Evolutionary conservation across 2,888 invertebrate species (phyloP).

Genomic region (Cataglyphis altisquamis): DNA sequence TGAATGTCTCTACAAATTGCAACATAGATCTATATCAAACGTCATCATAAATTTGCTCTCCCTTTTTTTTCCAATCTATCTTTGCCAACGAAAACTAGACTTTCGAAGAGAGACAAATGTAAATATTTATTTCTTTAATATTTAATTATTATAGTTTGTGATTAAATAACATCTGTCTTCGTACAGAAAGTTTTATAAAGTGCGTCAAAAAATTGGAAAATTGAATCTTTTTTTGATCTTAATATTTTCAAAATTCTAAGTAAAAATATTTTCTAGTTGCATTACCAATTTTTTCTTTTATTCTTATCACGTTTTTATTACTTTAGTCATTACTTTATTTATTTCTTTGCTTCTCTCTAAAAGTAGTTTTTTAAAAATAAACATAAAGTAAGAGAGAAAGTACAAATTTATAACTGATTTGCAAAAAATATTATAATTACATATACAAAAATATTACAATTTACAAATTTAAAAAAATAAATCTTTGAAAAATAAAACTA

Average conservation of each 20-base stretch:
- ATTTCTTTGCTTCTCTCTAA: background rate
- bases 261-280: background rate
- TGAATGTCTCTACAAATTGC: background rate
- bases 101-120: too few species aligned
- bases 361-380: background rate
- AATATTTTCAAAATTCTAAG: background rate
- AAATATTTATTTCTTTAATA: too few species aligned
- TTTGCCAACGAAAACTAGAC: too few species aligned
- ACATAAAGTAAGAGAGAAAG: background rate
- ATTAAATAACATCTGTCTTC: too few species aligned
- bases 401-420: background rate
- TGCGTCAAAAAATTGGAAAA: background rate
- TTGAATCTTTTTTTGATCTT: background rate
- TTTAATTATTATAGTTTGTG: too few species aligned
- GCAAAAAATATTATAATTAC: background rate
- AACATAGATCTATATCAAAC: background rate
- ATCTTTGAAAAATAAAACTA: background rate
- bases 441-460: background rate
- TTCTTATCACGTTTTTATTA: background rate
- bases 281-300: background rate
- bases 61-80: too few species aligned
- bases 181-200: background rate
- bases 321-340: background rate
- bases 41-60: background rate
- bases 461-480: background rate